Percentiles rank a stretch among this genome's conserved stretches.
Evolutionary conservation across 2,888 invertebrate species (phyloP).

Genomic region (Pegoplata infirma): DNA sequence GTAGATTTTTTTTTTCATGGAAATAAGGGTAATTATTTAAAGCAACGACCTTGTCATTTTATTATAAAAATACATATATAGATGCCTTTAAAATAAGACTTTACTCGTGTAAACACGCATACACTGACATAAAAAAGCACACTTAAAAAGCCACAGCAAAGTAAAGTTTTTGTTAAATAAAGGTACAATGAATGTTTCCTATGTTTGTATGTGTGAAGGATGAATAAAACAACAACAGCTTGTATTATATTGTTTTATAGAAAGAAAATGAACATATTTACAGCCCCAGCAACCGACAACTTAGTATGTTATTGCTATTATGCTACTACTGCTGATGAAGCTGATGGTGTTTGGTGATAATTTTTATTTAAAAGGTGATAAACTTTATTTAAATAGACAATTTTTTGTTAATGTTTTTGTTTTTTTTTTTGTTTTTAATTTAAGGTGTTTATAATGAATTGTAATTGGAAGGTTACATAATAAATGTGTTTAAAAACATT

Average conservation of each 20-base stretch:
- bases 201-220: too few relatives aligned
- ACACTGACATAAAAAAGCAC: neutral
- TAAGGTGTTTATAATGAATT: constrained; percentile 38
- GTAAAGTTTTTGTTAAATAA: too few relatives aligned
- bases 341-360: constrained; percentile 32
- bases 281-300: neutral
- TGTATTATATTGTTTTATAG: neutral
- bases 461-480: neutral
- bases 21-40: constrained; percentile 64
- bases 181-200: too few relatives aligned
- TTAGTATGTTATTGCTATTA: too few relatives aligned
- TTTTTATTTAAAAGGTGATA: constrained; percentile 46
- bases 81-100: constrained; percentile 48
- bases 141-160: neutral
- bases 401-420: constrained; percentile 8
- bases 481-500: neutral
- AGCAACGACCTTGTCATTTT: constrained; percentile 56
- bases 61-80: constrained; percentile 38
- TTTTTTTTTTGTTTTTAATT: constrained; percentile 29
- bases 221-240: constrained; percentile 13
- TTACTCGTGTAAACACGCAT: constrained; percentile 15
- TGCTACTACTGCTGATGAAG: neutral
- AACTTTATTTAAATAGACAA: constrained; percentile 52
- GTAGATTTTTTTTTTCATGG: constrained; percentile 49
- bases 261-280: neutral